Evolutionary conservation across 2,113 vertebrate species (phyloP).

Genomic region (Ptilorrhoa leucosticta): DNA sequence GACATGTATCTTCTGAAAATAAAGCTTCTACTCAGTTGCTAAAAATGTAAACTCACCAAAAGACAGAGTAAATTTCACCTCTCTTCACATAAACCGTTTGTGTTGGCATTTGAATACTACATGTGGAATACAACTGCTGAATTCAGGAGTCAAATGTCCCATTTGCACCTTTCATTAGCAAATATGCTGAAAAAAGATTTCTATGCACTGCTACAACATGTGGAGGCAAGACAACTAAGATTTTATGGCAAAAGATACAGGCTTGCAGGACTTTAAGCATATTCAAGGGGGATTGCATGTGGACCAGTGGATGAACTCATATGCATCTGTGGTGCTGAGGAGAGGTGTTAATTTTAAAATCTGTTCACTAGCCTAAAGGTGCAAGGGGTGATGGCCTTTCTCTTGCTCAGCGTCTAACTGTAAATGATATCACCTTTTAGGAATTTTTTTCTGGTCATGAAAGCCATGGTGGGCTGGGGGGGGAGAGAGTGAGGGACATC

Average conservation of each 20-base stretch:
- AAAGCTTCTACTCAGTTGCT: not conserved
- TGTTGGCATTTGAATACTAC: not conserved
- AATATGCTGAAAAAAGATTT: not conserved
- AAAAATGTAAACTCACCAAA: not conserved
- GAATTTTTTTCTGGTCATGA: slow-evolving; percentile 52
- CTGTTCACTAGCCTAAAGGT: not conserved
- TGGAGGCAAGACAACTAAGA: not conserved
- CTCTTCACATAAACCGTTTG: not conserved
- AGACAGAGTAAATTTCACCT: not conserved
- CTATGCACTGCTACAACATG: not conserved
- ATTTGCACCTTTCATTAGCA: not conserved
- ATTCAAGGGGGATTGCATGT: not conserved
- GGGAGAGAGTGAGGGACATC: slow-evolving; percentile 35
- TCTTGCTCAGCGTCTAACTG: slow-evolving; percentile 10
- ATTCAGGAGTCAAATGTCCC: not conserved
- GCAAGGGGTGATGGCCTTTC: not conserved
- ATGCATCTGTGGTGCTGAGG: not conserved
- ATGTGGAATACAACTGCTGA: not conserved
- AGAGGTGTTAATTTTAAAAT: slow-evolving; percentile 51
- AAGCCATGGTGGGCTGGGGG: slow-evolving; percentile 9
- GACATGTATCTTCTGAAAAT: not conserved
- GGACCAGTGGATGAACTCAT: not conserved
- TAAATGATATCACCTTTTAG: slow-evolving; percentile 46
- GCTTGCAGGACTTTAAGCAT: not conserved
- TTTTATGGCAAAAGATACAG: not conserved